A percentile compares a stretch with the other conserved stretches of the same genome.
Evolutionary conservation across 2,113 vertebrate species (phyloP).

Genomic region (Talpa occidentalis): DNA sequence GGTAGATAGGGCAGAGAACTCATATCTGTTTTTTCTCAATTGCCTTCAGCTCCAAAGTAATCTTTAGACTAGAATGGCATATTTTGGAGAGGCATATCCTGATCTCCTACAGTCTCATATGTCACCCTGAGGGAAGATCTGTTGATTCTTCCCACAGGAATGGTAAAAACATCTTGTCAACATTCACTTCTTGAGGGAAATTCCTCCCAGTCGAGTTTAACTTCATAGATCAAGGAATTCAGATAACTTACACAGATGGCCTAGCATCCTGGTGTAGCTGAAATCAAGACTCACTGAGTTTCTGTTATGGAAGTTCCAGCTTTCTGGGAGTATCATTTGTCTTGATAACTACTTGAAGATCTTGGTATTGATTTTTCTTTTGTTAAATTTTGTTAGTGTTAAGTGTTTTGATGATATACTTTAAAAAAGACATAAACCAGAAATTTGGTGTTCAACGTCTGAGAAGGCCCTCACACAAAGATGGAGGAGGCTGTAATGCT

Average conservation of each 20-base stretch:
- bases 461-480: neutral
- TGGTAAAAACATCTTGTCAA: neutral
- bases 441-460: neutral
- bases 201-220: neutral
- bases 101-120: neutral
- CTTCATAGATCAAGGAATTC: neutral
- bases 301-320: neutral
- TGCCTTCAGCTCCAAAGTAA: neutral
- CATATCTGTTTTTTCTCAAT: neutral
- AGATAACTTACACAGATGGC: neutral
- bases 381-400: neutral
- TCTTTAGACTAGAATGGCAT: neutral
- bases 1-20: neutral
- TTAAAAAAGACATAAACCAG: neutral
- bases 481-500: neutral
- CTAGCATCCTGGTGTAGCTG: neutral
- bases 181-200: neutral
- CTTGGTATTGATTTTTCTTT: neutral
- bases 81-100: neutral
- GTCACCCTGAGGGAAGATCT: neutral
- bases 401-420: neutral
- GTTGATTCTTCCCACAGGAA: neutral
- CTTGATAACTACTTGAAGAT: neutral
- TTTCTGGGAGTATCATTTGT: neutral
- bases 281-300: neutral